Evolutionary conservation across 2,113 vertebrate species (phyloP).

Genomic region (Oenanthe melanoleuca): DNA sequence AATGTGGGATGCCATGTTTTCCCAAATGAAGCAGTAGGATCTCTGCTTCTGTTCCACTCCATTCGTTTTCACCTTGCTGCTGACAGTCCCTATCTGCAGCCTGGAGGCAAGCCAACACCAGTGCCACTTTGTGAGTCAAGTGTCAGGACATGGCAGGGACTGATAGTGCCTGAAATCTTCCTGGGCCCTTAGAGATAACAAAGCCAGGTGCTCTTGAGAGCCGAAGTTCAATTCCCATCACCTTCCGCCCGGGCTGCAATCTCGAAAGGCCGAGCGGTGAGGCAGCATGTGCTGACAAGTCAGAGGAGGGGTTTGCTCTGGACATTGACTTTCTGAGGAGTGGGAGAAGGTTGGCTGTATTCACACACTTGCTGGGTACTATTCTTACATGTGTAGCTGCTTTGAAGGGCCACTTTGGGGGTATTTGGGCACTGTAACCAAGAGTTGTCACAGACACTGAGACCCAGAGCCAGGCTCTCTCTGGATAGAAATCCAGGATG

Average conservation of each 20-base stretch:
- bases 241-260: slow-evolving; percentile 57
- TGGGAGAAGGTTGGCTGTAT: slow-evolving; percentile 61
- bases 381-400: slow-evolving; percentile 44
- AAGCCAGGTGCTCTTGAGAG: slow-evolving; percentile 68
- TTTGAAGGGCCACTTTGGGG: slow-evolving; percentile 43
- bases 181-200: slow-evolving; percentile 71
- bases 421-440: neutral
- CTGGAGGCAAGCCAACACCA: slow-evolving; percentile 74
- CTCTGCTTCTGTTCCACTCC: neutral
- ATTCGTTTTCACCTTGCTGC: slow-evolving; percentile 32
- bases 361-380: slow-evolving; percentile 41
- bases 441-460: neutral
- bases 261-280: slow-evolving; percentile 64
- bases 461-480: neutral
- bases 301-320: slow-evolving; percentile 67
- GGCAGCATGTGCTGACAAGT: slow-evolving; percentile 74
- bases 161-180: slow-evolving; percentile 74
- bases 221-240: slow-evolving; percentile 72
- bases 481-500: neutral
- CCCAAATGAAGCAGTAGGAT: neutral
- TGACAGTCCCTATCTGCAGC: slow-evolving; percentile 68
- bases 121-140: slow-evolving; percentile 81
- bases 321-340: slow-evolving; percentile 71
- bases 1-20: neutral
- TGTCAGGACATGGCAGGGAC: slow-evolving; percentile 77